Conservation (phyloP, 2,888 invertebrate genomes). For the Smittia aterrima region DNA sequence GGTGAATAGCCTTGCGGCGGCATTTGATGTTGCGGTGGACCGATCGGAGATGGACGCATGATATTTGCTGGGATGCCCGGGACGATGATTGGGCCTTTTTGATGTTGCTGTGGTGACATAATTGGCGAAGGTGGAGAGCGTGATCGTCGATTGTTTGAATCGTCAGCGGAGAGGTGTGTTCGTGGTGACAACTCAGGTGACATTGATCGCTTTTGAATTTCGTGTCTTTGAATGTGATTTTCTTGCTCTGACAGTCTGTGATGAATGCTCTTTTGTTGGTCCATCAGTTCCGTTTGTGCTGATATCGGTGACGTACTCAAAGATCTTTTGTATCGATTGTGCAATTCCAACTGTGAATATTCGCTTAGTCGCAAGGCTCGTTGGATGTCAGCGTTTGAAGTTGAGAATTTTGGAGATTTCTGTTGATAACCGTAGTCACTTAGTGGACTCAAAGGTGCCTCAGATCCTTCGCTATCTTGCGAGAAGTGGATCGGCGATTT, state of each 20-base stretch:
- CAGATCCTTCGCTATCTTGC: conserved; percentile 35
- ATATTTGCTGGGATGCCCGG: conserved; percentile 55
- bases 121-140: conserved; percentile 46
- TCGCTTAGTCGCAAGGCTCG: conserved; percentile 40
- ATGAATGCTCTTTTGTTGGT: conserved; percentile 45
- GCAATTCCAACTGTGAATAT: conserved; percentile 42
- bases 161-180: conserved; percentile 44
- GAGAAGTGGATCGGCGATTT: conserved; percentile 38
- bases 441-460: conserved; percentile 31
- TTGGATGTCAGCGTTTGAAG: conserved; percentile 40
- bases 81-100: conserved; percentile 58
- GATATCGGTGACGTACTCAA: conserved; percentile 44
- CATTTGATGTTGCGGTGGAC: conserved; percentile 47
- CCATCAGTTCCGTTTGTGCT: conserved; percentile 47
- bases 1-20: conserved; percentile 49
- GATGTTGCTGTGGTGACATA: conserved; percentile 54
- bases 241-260: conserved; percentile 44
- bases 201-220: conserved; percentile 44
- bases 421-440: conserved; percentile 35
- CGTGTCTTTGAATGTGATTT: conserved; percentile 44
- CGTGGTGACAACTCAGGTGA: conserved; percentile 34
- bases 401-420: conserved; percentile 26
- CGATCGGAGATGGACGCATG: conserved; percentile 53
- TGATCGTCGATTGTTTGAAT: conserved; percentile 49
- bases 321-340: conserved; percentile 43